These are phyloP conservation scores for Euphonia xanthogaster DNA, from an alignment of 2,797 vertebrate genomes.

Conservation along the genomic window DNA sequence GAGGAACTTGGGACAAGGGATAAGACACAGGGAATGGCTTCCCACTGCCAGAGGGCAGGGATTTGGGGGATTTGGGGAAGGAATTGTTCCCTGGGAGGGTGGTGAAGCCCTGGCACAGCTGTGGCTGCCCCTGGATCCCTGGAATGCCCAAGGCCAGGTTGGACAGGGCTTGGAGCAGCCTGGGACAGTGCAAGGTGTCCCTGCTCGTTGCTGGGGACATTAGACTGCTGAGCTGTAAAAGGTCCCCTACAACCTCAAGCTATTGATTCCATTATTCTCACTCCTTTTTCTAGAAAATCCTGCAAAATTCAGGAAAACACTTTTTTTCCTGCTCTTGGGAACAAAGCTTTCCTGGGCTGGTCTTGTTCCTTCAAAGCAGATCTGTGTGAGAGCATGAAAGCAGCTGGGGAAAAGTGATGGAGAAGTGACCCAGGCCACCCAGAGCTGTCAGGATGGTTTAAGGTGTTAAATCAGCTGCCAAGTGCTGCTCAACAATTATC, in stretches of 20 bases:
- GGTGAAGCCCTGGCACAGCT: fast-evolving
- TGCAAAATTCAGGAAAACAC: not conserved
- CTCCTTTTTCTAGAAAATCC: not conserved
- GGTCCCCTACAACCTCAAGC: too few relatives aligned
- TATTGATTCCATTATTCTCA: not conserved
- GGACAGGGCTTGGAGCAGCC: fast-evolving
- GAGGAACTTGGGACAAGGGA: not conserved
- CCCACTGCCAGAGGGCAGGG: not conserved
- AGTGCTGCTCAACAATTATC: not conserved
- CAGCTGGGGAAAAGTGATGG: not conserved
- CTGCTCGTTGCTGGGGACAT: not conserved
- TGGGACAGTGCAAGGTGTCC: not conserved
- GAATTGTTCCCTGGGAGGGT: fast-evolving
- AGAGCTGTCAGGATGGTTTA: not conserved
- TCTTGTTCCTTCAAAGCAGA: not conserved
- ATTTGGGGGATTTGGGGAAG: fast-evolving
- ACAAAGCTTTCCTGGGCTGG: not conserved
- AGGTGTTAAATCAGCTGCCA: not conserved
- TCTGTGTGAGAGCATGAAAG: not conserved
- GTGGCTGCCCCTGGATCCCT: not conserved
- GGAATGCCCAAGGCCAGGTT: fast-evolving
- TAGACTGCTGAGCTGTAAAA: not conserved
- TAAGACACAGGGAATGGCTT: not conserved
- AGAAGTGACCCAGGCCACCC: not conserved
- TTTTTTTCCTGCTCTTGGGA: not conserved